These are phyloP conservation scores for Mizuhopecten yessoensis DNA, from an alignment of 1,140 invertebrate genomes.

Conservation along the genomic window DNA sequence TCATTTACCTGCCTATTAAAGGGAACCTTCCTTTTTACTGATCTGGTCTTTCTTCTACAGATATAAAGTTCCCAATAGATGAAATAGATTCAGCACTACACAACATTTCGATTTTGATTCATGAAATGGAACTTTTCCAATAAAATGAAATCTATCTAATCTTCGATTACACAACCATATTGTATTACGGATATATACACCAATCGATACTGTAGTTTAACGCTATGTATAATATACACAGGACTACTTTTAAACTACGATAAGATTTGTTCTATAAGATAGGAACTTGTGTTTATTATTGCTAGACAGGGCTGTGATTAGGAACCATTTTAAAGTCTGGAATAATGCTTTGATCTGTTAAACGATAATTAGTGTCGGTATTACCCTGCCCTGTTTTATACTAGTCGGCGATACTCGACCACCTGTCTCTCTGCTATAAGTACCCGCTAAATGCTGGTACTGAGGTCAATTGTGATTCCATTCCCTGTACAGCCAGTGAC, in stretches of 20 bases:
- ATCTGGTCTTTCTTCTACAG: neutral
- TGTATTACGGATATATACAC: neutral
- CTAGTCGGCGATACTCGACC: neutral
- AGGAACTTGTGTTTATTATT: neutral
- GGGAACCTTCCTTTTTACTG: neutral
- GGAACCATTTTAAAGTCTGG: neutral
- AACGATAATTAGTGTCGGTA: neutral
- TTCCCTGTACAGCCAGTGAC: neutral
- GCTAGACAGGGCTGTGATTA: neutral
- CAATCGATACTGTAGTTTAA: neutral
- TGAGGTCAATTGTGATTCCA: neutral
- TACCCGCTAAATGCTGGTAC: constrained; percentile 28
- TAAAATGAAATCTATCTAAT: neutral
- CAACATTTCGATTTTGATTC: neutral
- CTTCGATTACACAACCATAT: constrained; percentile 28
- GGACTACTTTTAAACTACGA: neutral
- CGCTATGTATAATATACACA: neutral
- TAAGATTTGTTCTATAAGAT: constrained; percentile 29
- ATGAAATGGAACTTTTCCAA: neutral
- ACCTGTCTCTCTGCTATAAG: neutral
- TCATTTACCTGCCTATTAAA: neutral
- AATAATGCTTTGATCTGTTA: neutral
- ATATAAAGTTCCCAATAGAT: neutral
- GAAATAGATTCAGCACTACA: neutral
- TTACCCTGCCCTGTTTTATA: neutral